Base-by-base conservation (phyloP, 2,113 vertebrate genomes). In the Eclectus roratus region DNA sequence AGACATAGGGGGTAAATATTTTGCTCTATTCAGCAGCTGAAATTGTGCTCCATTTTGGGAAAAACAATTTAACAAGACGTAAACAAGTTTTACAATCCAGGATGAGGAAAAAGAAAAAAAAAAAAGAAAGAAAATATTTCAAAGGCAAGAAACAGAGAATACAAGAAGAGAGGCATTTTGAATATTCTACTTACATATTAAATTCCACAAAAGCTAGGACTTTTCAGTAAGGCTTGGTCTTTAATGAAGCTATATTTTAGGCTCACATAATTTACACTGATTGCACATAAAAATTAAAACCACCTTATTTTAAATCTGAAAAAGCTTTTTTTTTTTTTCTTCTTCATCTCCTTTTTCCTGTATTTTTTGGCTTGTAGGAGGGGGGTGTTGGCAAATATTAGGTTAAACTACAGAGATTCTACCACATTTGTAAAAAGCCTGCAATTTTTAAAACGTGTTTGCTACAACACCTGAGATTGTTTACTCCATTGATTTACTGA, bases 231-330 rank as follows among this genome's bases (percentile, higher is more conserved):
- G 13, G 3, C 1, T 70, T 39, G 1, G 6, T 60, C 16, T 69
- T 61, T 49, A 49, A 17, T 6, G 52, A 20, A 78, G 4, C 0
- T 70, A 47, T 11, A 69, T 47, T 83, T 56, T 69, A 70, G 4
- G 6, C 2, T 58, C 49, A 20, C 4, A 13, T 11, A 18, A 71
- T 39, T 79, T 58, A 37, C 0, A 0, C 4, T 41, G 11, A 41
- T 19, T 33, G 3, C 1, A 66, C 63, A 70, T 56, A 47, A 17
- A 47, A 92, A 63, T 44, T 18, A 11, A 76, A 37, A 44, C 47
- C 4, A 31, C 0, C 3, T 53, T 29, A 56, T 53, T 84, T 76
- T 58, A 49, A 52, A 41, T 37, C 11, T 52, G 3, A 66, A 31
- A 25, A 39, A 0, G 12, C 6, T 43, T 25, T 6, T 3, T 50